Evolutionary conservation across 2,113 vertebrate genomes (phyloP), one percentile per base, ranked within the genome.

Genomic region (Apus apus): DNA sequence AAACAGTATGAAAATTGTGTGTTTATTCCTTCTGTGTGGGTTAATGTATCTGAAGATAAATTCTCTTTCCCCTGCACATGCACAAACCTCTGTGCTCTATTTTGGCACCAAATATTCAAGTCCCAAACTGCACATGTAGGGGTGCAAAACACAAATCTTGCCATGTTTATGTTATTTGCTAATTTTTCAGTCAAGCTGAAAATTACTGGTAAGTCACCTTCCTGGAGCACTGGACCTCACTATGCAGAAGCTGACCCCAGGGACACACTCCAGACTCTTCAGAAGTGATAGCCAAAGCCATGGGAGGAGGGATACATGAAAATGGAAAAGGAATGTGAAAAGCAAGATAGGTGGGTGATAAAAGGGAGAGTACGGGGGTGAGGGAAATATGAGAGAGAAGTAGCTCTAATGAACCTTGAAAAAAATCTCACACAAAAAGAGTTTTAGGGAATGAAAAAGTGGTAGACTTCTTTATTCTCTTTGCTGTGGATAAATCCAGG

Each of bases 241-340:
- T 83, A 46, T 54, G 67, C 54, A 57, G 61, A 94, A 90, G 32
- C 60, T 8, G 9, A 27, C 76, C 82, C 74, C 45, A 88, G 84
- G 84, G 94, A 76, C 72, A 48, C 7, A 7, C 51, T 86, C 43
- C 74, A 62, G 58, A 50, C 91, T 94, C 85, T 95, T 94, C 86
- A 79, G 64, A 86, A 85, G 90, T 73, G 88, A 92, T 38, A 95
- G 72, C 80, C 77, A 80, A 90, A 93, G 78, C 76, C 72, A 79
- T 56, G 80, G 67, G 53, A 92, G 88, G 82, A 93, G 46, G 36
- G 46, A 90, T 58, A 32, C 65, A 72, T 85, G 89, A 91, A 94
- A 94, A 87, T 88, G 86, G 88, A 96, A 95, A 68, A 91, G 17
- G 48, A 83, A 93, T 76, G 56, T 91, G 75, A 89, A 96, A 93